Evolutionary conservation across 92 coral and sea anemone species (phyloP).

Genomic region (Isaurus tuberculatus): DNA sequence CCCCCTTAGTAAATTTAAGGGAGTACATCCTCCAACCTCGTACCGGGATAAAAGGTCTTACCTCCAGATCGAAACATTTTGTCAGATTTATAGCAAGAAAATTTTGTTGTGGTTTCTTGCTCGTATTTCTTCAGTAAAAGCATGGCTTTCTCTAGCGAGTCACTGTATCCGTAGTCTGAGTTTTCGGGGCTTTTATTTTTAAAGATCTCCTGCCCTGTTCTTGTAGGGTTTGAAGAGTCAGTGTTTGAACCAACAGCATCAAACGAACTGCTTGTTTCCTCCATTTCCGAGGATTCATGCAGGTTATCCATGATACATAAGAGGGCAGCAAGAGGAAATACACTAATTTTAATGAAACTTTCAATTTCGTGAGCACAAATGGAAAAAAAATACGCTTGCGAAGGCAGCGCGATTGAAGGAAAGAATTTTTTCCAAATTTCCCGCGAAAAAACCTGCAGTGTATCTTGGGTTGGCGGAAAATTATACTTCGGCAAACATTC

Average conservation of each 20-base stretch:
- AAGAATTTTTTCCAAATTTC: neutral
- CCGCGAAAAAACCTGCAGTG: neutral
- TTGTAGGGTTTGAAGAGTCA: slow-evolving; percentile 9
- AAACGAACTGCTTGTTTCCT: neutral
- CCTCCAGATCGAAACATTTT: slow-evolving; percentile 49
- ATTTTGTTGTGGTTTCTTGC: slow-evolving; percentile 53
- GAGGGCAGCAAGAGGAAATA: neutral
- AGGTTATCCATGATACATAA: neutral
- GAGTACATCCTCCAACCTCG: slow-evolving; percentile 25
- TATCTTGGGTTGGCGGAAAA: neutral
- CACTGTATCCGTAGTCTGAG: slow-evolving; percentile 50
- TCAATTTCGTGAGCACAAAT: neutral
- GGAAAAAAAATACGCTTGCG: neutral
- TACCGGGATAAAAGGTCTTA: slow-evolving; percentile 9
- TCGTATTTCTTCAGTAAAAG: slow-evolving; percentile 43
- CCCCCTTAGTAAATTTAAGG: slow-evolving; percentile 21
- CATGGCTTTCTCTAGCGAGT: slow-evolving; percentile 47
- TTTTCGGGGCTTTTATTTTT: slow-evolving; percentile 21
- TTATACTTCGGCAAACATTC: neutral
- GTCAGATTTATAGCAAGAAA: slow-evolving; percentile 52
- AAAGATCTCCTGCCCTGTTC: slow-evolving; percentile 43
- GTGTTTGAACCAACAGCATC: slow-evolving; percentile 4
- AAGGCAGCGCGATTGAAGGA: neutral
- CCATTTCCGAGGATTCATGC: neutral
- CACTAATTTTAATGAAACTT: too few species aligned